Conservation (phyloP, 2,797 vertebrate species). For the Diceros bicornis region DNA sequence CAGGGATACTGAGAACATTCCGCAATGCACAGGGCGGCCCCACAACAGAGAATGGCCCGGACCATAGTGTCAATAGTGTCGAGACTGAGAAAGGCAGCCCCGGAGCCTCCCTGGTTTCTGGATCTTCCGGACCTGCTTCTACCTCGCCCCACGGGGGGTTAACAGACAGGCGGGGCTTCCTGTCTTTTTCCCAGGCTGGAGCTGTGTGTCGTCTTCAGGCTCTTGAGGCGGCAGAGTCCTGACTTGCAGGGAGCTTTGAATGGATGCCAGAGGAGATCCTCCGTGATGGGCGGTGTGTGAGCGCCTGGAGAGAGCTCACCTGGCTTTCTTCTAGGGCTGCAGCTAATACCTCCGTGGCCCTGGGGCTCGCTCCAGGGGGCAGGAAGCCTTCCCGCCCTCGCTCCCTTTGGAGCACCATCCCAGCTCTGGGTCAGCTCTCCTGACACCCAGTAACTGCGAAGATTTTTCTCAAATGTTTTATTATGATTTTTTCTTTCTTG, state of each 20-base stretch:
- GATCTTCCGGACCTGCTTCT: neutral
- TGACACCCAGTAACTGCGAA: too few relatives aligned
- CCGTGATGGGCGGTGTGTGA: conserved; percentile 26
- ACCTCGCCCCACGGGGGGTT: conserved; percentile 2
- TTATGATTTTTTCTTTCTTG: neutral
- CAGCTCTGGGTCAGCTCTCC: neutral
- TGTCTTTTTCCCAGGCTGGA: conserved; percentile 76
- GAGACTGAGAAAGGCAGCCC: neutral
- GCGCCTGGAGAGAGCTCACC: conserved; percentile 75
- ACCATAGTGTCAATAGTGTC: neutral
- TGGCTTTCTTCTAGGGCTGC: conserved; percentile 75
- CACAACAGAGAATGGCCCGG: rapidly evolving
- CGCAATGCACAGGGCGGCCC: too few relatives aligned
- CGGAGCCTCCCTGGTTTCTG: rapidly evolving
- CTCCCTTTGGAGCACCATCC: neutral
- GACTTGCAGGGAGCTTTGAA: conserved; percentile 89
- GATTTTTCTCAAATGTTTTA: too few relatives aligned
- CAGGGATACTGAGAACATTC: too few relatives aligned
- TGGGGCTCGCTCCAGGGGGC: neutral
- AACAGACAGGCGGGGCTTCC: conserved; percentile 69
- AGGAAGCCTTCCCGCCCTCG: neutral
- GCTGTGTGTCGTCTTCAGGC: conserved; percentile 83
- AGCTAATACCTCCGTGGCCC: neutral
- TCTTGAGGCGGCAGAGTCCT: conserved; percentile 85
- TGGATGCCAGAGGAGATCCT: conserved; percentile 86